Conservation (phyloP, 2,113 vertebrate species). For the Mungos mungo region DNA sequence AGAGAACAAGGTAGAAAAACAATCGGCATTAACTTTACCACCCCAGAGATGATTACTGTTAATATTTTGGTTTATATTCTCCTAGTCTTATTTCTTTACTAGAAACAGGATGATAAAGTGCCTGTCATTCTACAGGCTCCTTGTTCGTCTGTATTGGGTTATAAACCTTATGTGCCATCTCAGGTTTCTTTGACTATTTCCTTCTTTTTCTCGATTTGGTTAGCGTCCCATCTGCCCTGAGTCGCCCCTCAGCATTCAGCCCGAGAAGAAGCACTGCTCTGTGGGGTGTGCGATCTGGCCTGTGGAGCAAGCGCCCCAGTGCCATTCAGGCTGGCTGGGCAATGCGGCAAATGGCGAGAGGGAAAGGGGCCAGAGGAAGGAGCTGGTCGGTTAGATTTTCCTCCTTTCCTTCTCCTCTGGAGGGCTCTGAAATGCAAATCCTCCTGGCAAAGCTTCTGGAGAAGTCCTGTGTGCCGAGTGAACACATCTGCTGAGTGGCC, state of each 20-base stretch:
- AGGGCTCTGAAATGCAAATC: neutral
- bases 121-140: neutral
- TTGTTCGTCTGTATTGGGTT: neutral
- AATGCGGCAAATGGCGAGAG: neutral
- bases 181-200: neutral
- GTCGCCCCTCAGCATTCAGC: neutral
- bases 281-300: neutral
- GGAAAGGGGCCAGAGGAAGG: neutral
- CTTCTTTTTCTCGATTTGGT: neutral
- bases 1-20: neutral
- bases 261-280: neutral
- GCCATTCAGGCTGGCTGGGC: neutral
- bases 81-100: conserved; percentile 13
- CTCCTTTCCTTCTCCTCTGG: neutral
- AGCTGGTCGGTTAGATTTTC: neutral
- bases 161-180: neutral
- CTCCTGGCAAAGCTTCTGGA: neutral
- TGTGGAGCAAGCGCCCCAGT: neutral
- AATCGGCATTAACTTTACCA: neutral
- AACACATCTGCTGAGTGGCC: neutral
- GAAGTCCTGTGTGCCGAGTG: neutral
- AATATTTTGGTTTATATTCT: neutral
- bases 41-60: neutral
- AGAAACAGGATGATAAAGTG: neutral
- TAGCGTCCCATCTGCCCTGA: neutral